These are phyloP conservation scores for Gadopsis marmoratus DNA, from an alignment of 2,797 vertebrate genomes.

Conservation along the genomic window DNA sequence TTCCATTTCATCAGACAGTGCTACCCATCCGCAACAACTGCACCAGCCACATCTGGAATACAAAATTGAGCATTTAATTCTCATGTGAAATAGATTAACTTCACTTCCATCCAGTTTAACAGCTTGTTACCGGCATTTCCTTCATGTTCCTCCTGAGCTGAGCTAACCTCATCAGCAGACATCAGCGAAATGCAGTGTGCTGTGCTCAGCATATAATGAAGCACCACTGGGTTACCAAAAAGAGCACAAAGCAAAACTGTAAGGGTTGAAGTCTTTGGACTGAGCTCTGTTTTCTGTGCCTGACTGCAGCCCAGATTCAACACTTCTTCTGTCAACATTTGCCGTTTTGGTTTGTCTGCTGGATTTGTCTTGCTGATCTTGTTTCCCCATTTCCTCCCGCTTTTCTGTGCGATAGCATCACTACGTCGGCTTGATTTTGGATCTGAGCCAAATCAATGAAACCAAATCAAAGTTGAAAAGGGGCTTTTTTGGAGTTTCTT, in stretches of 20 bases:
- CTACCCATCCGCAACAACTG: constrained; percentile 9
- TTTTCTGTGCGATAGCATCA: not conserved
- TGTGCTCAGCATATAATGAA: constrained; percentile 33
- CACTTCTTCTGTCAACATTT: not conserved
- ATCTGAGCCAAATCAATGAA: not conserved
- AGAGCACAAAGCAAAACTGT: not conserved
- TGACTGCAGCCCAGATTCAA: constrained; percentile 10
- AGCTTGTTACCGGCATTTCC: constrained; percentile 2
- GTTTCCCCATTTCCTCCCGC: not conserved
- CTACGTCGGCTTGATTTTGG: not conserved
- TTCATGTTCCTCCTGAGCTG: constrained; percentile 21
- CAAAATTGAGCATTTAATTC: constrained; percentile 1
- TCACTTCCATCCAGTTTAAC: constrained; percentile 12
- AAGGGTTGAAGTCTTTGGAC: constrained; percentile 13
- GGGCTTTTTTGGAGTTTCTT: not conserved
- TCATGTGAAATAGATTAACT: constrained; percentile 14
- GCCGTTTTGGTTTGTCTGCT: not conserved
- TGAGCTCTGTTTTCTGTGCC: constrained; percentile 4
- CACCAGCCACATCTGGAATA: not conserved
- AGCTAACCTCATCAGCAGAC: constrained; percentile 43
- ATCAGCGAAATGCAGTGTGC: constrained; percentile 25
- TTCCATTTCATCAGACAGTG: not conserved
- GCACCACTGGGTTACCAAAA: constrained; percentile 2
- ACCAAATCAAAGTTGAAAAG: not conserved
- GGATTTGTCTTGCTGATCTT: not conserved